phyloP scores from a whole-genome alignment of 2,888 invertebrate species.

The Drosophila prolongata region DNA sequence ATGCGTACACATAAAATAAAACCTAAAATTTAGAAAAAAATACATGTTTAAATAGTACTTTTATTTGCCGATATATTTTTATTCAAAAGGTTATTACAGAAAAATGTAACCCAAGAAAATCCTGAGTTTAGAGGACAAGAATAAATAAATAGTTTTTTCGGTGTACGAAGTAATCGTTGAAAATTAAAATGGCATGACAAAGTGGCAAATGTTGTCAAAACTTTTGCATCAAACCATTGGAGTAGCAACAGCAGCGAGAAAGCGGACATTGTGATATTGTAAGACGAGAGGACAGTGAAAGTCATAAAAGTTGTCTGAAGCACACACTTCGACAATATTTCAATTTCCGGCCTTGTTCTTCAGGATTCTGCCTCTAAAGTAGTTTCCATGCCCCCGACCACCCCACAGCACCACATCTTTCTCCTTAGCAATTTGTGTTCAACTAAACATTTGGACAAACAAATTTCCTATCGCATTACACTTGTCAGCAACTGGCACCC shows the following conservation, averaged over 20 bases:
- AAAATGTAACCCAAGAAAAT: too few relatives aligned
- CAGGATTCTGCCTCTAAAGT: background rate
- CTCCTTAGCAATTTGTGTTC: constrained; percentile 1
- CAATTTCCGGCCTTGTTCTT: constrained; percentile 59
- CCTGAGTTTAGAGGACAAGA: too few relatives aligned
- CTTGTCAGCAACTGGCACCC: constrained; percentile 11
- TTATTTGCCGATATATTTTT: too few relatives aligned
- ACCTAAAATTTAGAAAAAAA: too few relatives aligned
- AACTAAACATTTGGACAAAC: constrained; percentile 32
- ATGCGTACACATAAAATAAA: background rate
- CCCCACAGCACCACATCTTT: constrained; percentile 12
- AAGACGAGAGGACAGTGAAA: background rate
- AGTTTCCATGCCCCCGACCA: background rate
- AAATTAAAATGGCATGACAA: constrained; percentile 78
- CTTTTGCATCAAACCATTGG: constrained; percentile 59
- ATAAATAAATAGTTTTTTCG: background rate
- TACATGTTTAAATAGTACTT: too few relatives aligned
- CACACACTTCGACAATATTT: constrained; percentile 42
- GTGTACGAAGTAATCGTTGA: constrained; percentile 44
- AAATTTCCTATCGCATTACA: constrained; percentile 45
- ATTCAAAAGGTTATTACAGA: too few relatives aligned
- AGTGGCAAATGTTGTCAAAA: constrained; percentile 79
- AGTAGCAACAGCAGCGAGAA: constrained; percentile 11
- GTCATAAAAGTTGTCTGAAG: constrained; percentile 41
- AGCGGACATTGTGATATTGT: constrained; percentile 13